Evolutionary conservation across 2,797 vertebrate species (phyloP), one percentile per base, ranked within the genome.

Genomic region (Melanotaenia trifasciata): DNA sequence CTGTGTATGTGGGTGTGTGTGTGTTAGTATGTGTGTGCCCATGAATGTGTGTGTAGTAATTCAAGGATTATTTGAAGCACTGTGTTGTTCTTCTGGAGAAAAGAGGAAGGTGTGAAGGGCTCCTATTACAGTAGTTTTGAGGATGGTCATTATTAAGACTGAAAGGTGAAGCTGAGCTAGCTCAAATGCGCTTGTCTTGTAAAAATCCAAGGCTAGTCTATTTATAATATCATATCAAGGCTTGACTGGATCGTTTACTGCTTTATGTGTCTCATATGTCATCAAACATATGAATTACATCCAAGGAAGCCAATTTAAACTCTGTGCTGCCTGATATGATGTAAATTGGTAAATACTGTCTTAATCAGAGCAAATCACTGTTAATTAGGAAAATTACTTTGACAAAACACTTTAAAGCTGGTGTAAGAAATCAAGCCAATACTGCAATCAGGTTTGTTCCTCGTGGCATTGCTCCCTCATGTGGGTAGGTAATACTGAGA

Each of bases 301-400:
- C 76, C 74, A 77, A 66, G 74, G 83, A 87, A 88, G 79, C 79
- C 82, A 85, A 82, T 91, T 86, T 84, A 70, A 88, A 81, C 64
- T 53, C 71, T 66, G 51, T 26, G 64, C 79, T 16, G 89, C 64
- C 79, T 89, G 78, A 87, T 88, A 86, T 67, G 81, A 87, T 84
- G 84, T 71, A 90, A 88, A 92, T 91, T 91, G 88, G 84, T 90
- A 87, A 92, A 92, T 90, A 83, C 86, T 85, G 82, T 88, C 87
- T 86, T 87, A 94, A 93, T 93, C 88, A 90, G 84, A 84, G 72
- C 84, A 77, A 80, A 90, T 92, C 79, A 45, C 77, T 67, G 85
- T 85, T 90, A 91, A 93, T 94, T 92, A 91, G 75, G 88, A 74
- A 90, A 93, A 92, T 90, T 78, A 89, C 84, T 80, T 67, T 90